A percentile compares a stretch with the other conserved stretches of the same genome.
phyloP scores from a whole-genome alignment of 2,888 invertebrate species.

The Cantharis lateralis region DNA sequence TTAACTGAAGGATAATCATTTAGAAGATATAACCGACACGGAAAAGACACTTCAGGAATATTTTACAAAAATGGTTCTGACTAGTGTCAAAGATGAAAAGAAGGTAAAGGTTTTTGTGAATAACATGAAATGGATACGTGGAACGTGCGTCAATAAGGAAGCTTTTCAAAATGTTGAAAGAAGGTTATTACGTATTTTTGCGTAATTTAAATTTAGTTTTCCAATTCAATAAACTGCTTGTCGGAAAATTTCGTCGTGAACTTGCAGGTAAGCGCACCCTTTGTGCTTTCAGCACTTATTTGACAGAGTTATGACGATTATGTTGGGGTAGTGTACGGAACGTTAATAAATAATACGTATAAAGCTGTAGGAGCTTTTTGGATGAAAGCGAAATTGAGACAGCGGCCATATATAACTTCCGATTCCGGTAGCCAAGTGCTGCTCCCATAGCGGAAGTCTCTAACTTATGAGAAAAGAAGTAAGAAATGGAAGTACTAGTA shows the following conservation, averaged over 20 bases:
- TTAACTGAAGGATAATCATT: background rate
- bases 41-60: background rate
- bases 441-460: slow-evolving; percentile 31
- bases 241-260: background rate
- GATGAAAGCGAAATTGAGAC: slow-evolving; percentile 27
- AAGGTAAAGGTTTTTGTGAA: background rate
- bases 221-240: background rate
- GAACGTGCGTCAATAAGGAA: background rate
- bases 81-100: background rate
- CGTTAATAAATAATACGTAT: slow-evolving; percentile 25
- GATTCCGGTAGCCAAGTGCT: slow-evolving; percentile 34
- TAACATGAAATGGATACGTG: background rate
- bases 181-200: background rate
- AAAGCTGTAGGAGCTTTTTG: slow-evolving; percentile 23
- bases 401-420: slow-evolving; percentile 33
- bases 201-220: background rate
- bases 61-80: background rate
- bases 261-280: background rate
- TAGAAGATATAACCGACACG: background rate
- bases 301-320: slow-evolving; percentile 21
- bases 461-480: slow-evolving; percentile 28
- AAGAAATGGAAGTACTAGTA: slow-evolving; percentile 34
- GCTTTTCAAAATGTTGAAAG: background rate
- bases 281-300: slow-evolving; percentile 16
- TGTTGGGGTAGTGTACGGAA: slow-evolving; percentile 8